phyloP scores from a whole-genome alignment of 2,888 invertebrate genomes.

The Noctua pronuba region DNA sequence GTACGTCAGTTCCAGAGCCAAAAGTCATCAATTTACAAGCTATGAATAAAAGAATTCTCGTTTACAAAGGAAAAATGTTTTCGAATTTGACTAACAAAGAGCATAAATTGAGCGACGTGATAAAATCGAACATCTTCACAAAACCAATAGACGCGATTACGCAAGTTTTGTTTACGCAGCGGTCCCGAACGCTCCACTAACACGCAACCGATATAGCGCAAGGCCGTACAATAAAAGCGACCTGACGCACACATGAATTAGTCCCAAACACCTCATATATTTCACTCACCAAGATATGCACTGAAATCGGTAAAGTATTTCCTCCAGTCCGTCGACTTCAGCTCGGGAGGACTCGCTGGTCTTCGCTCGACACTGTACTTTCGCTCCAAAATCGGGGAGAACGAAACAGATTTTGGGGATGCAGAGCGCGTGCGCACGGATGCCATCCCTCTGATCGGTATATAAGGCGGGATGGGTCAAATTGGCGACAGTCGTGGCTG shows the following conservation, averaged over 20 bases:
- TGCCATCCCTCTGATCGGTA: constrained; percentile 88
- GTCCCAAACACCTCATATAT: constrained; percentile 65
- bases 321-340: constrained; percentile 86
- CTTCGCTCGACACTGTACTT: constrained; percentile 88
- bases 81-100: constrained; percentile 42
- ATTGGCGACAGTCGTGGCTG: constrained; percentile 85
- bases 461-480: constrained; percentile 82
- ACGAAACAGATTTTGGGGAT: constrained; percentile 92
- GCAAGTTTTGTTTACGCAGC: constrained; percentile 86
- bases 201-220: constrained; percentile 87
- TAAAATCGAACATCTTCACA: constrained; percentile 56
- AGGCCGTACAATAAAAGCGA: constrained; percentile 85
- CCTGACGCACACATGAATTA: constrained; percentile 82
- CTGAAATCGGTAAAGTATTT: constrained; percentile 89
- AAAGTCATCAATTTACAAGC: constrained; percentile 29
- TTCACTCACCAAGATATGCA: constrained; percentile 88
- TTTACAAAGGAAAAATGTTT: constrained; percentile 40
- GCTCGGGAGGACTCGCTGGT: constrained; percentile 81
- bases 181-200: constrained; percentile 85
- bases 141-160: constrained; percentile 78
- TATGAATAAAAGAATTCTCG: constrained; percentile 44
- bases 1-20: constrained; percentile 15
- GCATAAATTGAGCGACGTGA: constrained; percentile 43
- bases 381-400: constrained; percentile 91
- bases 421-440: constrained; percentile 92